phyloP scores from a whole-genome alignment of 2,888 invertebrate genomes.

The Stomorhina lunata region DNA sequence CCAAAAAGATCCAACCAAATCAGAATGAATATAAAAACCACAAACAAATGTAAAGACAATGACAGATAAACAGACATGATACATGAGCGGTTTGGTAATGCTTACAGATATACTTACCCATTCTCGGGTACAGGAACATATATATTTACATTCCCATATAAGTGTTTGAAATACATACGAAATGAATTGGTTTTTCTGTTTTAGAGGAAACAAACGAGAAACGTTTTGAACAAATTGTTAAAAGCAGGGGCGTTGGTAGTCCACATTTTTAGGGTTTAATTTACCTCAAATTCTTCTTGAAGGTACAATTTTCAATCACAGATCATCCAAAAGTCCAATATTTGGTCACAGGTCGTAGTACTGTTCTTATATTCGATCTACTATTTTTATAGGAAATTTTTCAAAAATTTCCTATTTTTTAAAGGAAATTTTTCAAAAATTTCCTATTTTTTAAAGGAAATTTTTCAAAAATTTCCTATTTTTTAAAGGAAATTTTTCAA shows the following conservation, averaged over 20 bases:
- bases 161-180: not conserved
- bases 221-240: not conserved
- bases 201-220: not conserved
- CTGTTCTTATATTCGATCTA: no score
- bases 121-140: not conserved
- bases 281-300: no score
- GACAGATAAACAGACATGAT: conserved; percentile 60
- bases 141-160: not conserved
- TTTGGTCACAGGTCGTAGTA: no score
- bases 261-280: not conserved
- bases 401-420: no score
- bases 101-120: not conserved
- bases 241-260: not conserved
- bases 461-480: no score
- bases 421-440: no score
- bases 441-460: no score
- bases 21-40: conserved; percentile 48
- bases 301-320: no score
- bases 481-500: no score
- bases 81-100: conserved; percentile 28
- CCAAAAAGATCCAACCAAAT: conserved; percentile 32
- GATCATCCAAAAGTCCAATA: no score
- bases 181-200: not conserved
- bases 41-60: conserved; percentile 63
- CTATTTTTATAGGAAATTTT: no score